A percentile compares a stretch with the other conserved stretches of the same genome.
phyloP scores from a whole-genome alignment of 2,888 invertebrate genomes.

The Brachylomia viminalis region DNA sequence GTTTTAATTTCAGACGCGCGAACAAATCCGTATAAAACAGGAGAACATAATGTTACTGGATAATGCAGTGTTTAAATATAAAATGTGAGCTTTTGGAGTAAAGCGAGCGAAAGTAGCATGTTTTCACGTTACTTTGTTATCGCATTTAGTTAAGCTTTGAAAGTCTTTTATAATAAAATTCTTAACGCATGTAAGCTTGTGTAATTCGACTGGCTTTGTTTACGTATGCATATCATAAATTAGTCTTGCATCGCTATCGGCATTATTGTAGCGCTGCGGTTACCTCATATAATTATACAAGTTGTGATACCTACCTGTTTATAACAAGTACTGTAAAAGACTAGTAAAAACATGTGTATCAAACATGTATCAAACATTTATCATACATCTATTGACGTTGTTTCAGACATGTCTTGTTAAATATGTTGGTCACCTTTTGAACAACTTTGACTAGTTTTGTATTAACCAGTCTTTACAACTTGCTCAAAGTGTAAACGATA shows the following conservation, averaged over 20 bases:
- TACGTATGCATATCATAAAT: background rate
- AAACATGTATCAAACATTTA: background rate
- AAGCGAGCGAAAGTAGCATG: background rate
- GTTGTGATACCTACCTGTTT: background rate
- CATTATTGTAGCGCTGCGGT: background rate
- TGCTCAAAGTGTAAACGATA: background rate
- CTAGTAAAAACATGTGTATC: background rate
- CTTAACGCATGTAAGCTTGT: background rate
- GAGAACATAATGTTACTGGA: slow-evolving; percentile 33
- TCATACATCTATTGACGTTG: background rate
- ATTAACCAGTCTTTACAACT: background rate
- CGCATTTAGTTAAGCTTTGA: background rate
- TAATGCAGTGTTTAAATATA: slow-evolving; percentile 30
- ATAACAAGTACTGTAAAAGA: background rate
- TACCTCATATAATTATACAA: background rate
- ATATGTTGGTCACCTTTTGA: background rate
- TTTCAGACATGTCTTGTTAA: background rate
- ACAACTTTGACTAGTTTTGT: background rate
- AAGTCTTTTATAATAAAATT: background rate
- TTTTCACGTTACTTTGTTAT: slow-evolving; percentile 3
- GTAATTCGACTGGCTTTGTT: background rate
- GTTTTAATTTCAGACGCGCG: slow-evolving; percentile 48
- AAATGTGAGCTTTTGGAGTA: slow-evolving; percentile 15
- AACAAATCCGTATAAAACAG: slow-evolving; percentile 28
- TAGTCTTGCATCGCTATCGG: background rate